Percentiles rank a stretch among this genome's conserved stretches.
phyloP scores from a whole-genome alignment of 2,113 vertebrate species.

The Electrona antarctica region DNA sequence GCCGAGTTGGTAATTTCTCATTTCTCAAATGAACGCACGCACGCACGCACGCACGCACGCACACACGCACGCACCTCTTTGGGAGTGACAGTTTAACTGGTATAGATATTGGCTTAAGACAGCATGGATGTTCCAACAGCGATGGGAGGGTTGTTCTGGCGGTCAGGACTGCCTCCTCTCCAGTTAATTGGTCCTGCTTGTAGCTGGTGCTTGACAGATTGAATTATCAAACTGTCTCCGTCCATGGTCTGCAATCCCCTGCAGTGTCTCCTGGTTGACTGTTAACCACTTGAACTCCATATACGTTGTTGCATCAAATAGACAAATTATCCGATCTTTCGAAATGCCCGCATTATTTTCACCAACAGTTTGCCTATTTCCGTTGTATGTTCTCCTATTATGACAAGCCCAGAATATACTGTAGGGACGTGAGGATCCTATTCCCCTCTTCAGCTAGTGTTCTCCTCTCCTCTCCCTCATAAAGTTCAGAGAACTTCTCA shows the following conservation, averaged over 20 bases:
- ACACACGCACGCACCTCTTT: constrained; percentile 40
- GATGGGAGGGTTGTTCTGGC: constrained; percentile 28
- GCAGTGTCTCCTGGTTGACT: constrained; percentile 72
- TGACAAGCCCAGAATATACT: too few relatives aligned
- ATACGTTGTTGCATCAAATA: too few relatives aligned
- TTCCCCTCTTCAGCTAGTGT: neutral
- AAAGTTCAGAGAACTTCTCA: constrained; percentile 40
- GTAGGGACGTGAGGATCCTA: neutral
- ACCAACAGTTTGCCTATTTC: too few relatives aligned
- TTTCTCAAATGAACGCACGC: constrained; percentile 3
- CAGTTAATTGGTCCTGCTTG: constrained; percentile 77
- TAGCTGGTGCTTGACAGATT: constrained; percentile 74
- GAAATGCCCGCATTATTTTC: too few relatives aligned
- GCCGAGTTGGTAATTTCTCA: constrained; percentile 10
- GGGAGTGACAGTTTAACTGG: constrained; percentile 64
- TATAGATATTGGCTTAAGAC: constrained; percentile 64
- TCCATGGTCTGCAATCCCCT: constrained; percentile 65
- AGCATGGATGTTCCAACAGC: constrained; percentile 54
- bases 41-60: constrained; percentile 22
- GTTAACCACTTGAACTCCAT: constrained; percentile 52
- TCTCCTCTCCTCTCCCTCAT: constrained; percentile 14
- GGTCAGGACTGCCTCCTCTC: constrained; percentile 73
- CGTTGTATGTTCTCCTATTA: too few relatives aligned
- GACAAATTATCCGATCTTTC: too few relatives aligned
- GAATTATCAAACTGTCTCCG: constrained; percentile 77